Percentiles rank a stretch among this genome's conserved stretches.
These are phyloP conservation scores for Zalophus californianus DNA, from an alignment of 2,797 vertebrate species.

Conservation along the genomic window DNA sequence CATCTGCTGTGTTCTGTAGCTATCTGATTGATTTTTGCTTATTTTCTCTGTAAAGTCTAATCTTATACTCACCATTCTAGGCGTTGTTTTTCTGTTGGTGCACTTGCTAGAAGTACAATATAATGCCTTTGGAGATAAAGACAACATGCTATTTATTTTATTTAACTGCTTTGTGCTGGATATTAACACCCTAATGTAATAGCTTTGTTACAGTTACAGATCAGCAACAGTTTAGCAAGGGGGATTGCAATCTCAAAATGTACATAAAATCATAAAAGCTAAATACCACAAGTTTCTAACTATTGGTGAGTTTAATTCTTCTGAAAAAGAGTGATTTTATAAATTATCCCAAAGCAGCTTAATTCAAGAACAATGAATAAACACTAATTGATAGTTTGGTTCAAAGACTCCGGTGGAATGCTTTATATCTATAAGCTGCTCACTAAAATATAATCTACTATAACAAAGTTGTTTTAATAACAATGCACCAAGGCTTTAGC, in stretches of 20 bases:
- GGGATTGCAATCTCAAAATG: background rate
- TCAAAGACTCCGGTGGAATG: background rate
- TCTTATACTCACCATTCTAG: slow-evolving; percentile 93
- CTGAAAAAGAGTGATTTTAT: slow-evolving; percentile 11
- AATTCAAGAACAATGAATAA: slow-evolving; percentile 14
- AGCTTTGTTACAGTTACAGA: slow-evolving; percentile 63
- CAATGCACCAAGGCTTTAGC: background rate
- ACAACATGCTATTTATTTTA: slow-evolving; percentile 91
- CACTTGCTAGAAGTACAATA: slow-evolving; percentile 94
- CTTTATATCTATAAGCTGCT: background rate
- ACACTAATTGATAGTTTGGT: background rate
- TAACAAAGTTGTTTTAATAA: slow-evolving; percentile 28
- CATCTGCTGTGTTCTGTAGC: background rate
- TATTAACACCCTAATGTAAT: slow-evolving; percentile 81
- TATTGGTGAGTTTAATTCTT: slow-evolving; percentile 13
- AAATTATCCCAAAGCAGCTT: background rate
- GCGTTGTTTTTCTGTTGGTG: slow-evolving; percentile 93
- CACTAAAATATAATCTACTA: background rate
- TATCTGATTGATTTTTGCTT: background rate
- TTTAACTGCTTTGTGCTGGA: slow-evolving; percentile 83
- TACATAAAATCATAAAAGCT: slow-evolving; percentile 46
- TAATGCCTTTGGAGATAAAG: slow-evolving; percentile 96
- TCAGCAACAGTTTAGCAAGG: slow-evolving; percentile 57
- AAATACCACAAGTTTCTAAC: slow-evolving; percentile 40
- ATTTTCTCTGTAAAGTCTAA: slow-evolving; percentile 37